Conservation (phyloP, 2,888 invertebrate species). For the Halocaridina rubra region DNA sequence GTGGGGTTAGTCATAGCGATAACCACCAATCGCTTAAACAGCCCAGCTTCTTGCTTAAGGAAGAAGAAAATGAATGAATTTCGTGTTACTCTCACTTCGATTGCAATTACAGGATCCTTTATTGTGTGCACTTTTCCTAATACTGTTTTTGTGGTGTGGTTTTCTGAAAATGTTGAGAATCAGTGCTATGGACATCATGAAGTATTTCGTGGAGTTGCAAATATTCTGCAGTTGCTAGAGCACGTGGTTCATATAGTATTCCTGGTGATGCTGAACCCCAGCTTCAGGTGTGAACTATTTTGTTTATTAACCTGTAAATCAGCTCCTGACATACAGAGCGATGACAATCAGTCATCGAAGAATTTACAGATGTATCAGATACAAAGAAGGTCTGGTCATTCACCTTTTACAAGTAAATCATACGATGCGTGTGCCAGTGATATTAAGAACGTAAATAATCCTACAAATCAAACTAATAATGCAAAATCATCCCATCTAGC, state of each 20-base stretch:
- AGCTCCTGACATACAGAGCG: neutral
- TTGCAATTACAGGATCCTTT: neutral
- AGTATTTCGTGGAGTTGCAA: neutral
- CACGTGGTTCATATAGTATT: neutral
- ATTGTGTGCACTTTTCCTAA: neutral
- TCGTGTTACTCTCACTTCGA: neutral
- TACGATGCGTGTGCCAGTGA: too few relatives aligned
- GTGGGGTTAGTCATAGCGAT: neutral
- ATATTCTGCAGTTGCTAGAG: neutral
- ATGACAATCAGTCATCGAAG: neutral
- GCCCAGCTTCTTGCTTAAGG: neutral
- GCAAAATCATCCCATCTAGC: too few relatives aligned
- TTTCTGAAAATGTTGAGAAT: neutral
- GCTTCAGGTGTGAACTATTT: neutral
- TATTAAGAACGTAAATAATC: too few relatives aligned
- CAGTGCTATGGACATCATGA: neutral
- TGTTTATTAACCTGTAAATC: neutral
- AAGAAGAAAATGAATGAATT: neutral
- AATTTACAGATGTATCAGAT: neutral
- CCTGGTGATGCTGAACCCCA: neutral
- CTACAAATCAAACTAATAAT: too few relatives aligned
- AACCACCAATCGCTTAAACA: neutral
- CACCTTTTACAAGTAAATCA: neutral
- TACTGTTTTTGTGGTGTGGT: neutral
- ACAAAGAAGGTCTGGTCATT: neutral